phyloP scores from a whole-genome alignment of 2,888 invertebrate genomes.

The Eristalis intricaria region DNA sequence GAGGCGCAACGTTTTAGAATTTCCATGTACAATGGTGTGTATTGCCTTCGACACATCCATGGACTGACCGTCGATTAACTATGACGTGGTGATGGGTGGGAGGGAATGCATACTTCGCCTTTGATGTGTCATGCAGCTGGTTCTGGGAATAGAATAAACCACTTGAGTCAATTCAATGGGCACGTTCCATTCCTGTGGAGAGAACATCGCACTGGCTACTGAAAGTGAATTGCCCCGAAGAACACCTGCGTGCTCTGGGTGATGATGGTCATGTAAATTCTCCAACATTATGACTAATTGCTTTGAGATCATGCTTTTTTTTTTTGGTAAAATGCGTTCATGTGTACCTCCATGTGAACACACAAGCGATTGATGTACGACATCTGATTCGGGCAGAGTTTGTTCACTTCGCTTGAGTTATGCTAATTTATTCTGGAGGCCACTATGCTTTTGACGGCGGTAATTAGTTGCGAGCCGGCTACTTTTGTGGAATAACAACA shows the following conservation, averaged over 20 bases:
- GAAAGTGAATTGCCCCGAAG: slow-evolving; percentile 14
- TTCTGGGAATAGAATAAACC: slow-evolving; percentile 30
- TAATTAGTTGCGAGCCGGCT: not conserved
- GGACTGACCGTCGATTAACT: slow-evolving; percentile 35
- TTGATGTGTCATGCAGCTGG: slow-evolving; percentile 35
- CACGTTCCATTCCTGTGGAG: slow-evolving; percentile 16
- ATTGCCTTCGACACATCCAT: slow-evolving; percentile 4
- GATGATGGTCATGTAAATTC: not conserved
- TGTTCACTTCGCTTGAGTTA: slow-evolving; percentile 25
- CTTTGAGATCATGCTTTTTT: not conserved
- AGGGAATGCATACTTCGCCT: slow-evolving; percentile 19
- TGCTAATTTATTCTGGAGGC: slow-evolving; percentile 26
- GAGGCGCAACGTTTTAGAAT: slow-evolving; percentile 20
- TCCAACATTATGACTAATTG: not conserved
- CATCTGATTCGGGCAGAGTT: slow-evolving; percentile 24
- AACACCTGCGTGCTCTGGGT: slow-evolving; percentile 3
- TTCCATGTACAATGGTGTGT: slow-evolving; percentile 5
- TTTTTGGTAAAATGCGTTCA: not conserved
- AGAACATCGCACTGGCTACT: not conserved
- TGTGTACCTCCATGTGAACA: not conserved
- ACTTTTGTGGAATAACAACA: not conserved
- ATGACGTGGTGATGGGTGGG: slow-evolving; percentile 41
- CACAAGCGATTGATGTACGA: not conserved
- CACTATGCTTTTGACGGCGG: not conserved
- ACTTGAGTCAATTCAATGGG: slow-evolving; percentile 1